Evolutionary conservation across 2,888 invertebrate genomes (phyloP).

Genomic region (Cecidostiba fungosa): DNA sequence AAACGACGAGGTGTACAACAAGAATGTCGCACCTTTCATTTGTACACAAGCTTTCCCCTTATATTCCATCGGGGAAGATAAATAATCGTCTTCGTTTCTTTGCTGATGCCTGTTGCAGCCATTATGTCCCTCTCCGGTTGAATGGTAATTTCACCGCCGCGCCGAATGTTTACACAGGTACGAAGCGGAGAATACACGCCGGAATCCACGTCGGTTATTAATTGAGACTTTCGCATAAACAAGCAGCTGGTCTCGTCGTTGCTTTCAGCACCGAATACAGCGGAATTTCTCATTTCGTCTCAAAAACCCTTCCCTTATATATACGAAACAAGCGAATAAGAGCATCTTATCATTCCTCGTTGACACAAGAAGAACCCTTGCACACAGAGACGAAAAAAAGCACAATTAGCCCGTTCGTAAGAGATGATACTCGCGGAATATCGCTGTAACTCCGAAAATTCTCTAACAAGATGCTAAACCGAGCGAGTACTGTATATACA

Average conservation of each 20-base stretch:
- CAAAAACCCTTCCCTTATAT: not conserved
- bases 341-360: no score
- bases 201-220: constrained; percentile 20
- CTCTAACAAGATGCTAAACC: constrained; percentile 50
- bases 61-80: constrained; percentile 19
- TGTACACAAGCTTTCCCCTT: not conserved
- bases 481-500: not conserved
- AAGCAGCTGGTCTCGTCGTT: not conserved
- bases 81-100: constrained; percentile 35
- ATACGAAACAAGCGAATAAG: no score
- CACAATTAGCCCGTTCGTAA: not conserved
- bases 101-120: not conserved
- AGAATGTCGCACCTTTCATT: constrained; percentile 46
- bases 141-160: constrained; percentile 3
- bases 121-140: not conserved
- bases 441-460: constrained; percentile 35
- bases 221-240: constrained; percentile 40
- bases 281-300: not conserved
- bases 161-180: constrained; percentile 40
- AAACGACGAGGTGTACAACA: constrained; percentile 37
- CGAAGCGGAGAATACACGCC: not conserved
- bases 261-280: not conserved
- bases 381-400: not conserved
- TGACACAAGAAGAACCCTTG: no score
- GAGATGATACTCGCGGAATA: not conserved